A percentile compares a stretch with the other conserved stretches of the same genome.
These are phyloP conservation scores for Ormyrus nitidulus DNA, from an alignment of 2,888 invertebrate species.

Conservation along the genomic window DNA sequence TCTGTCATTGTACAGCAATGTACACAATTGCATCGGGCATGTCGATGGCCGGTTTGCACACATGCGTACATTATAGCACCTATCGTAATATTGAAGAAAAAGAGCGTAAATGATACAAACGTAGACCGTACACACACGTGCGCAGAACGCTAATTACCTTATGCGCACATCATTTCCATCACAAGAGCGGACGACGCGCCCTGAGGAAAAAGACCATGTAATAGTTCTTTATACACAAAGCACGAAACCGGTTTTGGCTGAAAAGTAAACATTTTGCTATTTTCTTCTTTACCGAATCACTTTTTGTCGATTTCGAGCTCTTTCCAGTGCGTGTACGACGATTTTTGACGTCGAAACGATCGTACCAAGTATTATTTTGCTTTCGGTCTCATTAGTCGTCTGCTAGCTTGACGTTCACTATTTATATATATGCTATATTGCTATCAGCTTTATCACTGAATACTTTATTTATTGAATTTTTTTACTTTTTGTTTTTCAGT, in stretches of 20 bases:
- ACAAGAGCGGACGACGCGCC: conserved; percentile 7
- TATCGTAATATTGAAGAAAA: neutral
- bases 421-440: conserved; percentile 5
- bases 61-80: too few species aligned
- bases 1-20: too few species aligned
- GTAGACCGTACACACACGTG: neutral
- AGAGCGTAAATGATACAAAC: neutral
- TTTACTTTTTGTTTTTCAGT: neutral
- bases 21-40: too few species aligned
- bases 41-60: too few species aligned
- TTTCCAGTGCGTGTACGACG: too few species aligned
- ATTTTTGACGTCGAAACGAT: too few species aligned
- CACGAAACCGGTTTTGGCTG: conserved; percentile 10
- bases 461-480: conserved; percentile 1
- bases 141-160: neutral
- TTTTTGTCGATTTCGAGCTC: too few species aligned
- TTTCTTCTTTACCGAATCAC: too few species aligned
- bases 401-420: neutral
- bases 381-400: conserved; percentile 11
- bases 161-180: neutral
- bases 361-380: neutral
- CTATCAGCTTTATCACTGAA: neutral
- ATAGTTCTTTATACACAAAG: neutral
- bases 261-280: conserved; percentile 14
- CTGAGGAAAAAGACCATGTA: neutral